These are phyloP conservation scores for Semicossyphus pulcher DNA, from an alignment of 2,113 vertebrate genomes.

Conservation along the genomic window DNA sequence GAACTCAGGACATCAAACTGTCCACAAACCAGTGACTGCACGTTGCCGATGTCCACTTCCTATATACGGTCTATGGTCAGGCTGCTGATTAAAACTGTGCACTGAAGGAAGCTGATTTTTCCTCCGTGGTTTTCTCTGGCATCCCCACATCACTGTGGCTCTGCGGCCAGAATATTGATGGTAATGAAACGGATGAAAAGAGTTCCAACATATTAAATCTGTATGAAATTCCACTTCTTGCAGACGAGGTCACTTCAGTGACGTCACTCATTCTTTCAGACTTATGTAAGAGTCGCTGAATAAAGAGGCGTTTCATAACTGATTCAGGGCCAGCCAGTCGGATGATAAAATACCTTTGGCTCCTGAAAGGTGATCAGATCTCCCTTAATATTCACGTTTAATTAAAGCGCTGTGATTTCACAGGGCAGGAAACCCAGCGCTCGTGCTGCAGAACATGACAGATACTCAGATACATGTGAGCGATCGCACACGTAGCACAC, in stretches of 20 bases:
- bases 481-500: not conserved
- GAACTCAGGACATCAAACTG: no score
- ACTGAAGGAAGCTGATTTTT: not conserved
- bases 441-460: not conserved
- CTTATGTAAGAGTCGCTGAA: constrained; percentile 21
- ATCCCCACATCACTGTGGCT: not conserved
- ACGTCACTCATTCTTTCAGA: not conserved
- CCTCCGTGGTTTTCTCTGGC: not conserved
- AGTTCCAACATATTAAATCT: not conserved
- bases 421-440: not conserved
- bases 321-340: constrained; percentile 18
- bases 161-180: not conserved
- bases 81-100: no score
- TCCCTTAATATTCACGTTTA: constrained; percentile 30
- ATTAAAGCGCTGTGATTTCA: constrained; percentile 49
- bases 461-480: not conserved
- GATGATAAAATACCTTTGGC: constrained; percentile 30
- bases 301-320: constrained; percentile 48
- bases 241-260: not conserved
- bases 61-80: no score
- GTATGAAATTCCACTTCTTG: not conserved
- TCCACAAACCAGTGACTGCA: no score
- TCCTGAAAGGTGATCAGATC: constrained; percentile 36
- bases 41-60: no score
- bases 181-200: not conserved